A percentile compares a stretch with the other conserved stretches of the same genome.
Evolutionary conservation across 2,113 vertebrate genomes (phyloP).

Genomic region (Manacus vitellinus): DNA sequence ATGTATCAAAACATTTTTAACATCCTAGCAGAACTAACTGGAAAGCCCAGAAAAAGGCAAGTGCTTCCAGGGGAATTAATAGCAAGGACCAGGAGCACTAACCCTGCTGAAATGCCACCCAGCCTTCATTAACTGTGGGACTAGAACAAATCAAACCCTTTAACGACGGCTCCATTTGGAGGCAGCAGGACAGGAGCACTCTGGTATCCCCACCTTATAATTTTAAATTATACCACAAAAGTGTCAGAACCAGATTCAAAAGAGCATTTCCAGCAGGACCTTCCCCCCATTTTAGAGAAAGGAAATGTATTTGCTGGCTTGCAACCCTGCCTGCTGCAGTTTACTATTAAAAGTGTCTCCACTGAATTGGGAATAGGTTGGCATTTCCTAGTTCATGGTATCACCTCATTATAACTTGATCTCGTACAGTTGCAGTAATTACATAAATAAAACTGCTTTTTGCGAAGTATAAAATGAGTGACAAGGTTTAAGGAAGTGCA

Average conservation of each 20-base stretch:
- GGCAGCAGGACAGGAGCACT: not conserved
- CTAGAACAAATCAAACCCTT: constrained; percentile 12
- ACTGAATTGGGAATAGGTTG: not conserved
- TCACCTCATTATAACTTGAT: not conserved
- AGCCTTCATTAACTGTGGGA: not conserved
- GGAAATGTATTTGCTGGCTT: not conserved
- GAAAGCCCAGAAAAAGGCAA: not conserved
- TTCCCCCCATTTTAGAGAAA: not conserved
- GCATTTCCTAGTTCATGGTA: not conserved
- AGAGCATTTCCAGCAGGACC: not conserved
- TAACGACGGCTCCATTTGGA: not conserved
- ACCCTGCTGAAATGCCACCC: constrained; percentile 23
- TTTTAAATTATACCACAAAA: not conserved
- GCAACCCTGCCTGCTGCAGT: not conserved
- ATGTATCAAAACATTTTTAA: constrained; percentile 32
- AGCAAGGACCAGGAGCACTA: not conserved
- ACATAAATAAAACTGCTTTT: constrained; percentile 15
- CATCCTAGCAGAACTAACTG: not conserved
- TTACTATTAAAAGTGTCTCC: not conserved
- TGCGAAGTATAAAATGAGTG: not conserved
- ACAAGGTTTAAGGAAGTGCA: not conserved
- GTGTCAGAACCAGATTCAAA: not conserved
- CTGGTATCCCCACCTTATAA: not conserved
- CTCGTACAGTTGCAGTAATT: not conserved
- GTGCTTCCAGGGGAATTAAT: not conserved